Percentiles rank a stretch among this genome's conserved stretches.
Evolutionary conservation across 2,797 vertebrate genomes (phyloP).

Genomic region (Ctenosaura bakeri): DNA sequence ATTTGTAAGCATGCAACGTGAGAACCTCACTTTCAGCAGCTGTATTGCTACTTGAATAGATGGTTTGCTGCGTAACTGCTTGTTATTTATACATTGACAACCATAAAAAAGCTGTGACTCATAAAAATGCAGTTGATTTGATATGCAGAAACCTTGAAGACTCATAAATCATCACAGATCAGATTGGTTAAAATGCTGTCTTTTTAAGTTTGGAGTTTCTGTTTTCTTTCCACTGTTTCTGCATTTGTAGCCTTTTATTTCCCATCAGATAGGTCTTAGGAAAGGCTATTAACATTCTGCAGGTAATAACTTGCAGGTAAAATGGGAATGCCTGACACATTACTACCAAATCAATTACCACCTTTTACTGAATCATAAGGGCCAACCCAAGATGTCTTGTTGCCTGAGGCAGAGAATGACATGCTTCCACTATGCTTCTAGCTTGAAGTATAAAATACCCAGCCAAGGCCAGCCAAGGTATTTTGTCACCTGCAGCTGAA

Average conservation of each 20-base stretch:
- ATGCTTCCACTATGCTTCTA: not conserved
- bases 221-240: not conserved
- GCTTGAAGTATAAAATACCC: not conserved
- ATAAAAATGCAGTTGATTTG: not conserved
- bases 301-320: not conserved
- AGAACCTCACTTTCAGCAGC: conserved; percentile 8
- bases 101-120: not conserved
- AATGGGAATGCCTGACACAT: not conserved
- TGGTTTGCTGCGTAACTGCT: conserved; percentile 41
- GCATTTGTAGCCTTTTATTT: conserved; percentile 10
- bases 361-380: not conserved
- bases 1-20: not conserved
- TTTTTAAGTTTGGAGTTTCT: not conserved
- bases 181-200: not conserved
- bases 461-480: not conserved
- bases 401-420: not conserved
- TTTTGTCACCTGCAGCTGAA: not conserved
- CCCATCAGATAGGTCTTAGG: not conserved
- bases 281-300: not conserved
- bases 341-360: not conserved
- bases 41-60: conserved; percentile 7
- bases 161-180: not conserved
- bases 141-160: fast-evolving
- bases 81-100: conserved; percentile 27
- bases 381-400: not conserved